Base-by-base conservation (phyloP, 2,113 vertebrate species). In the Cheirogaleus medius region DNA sequence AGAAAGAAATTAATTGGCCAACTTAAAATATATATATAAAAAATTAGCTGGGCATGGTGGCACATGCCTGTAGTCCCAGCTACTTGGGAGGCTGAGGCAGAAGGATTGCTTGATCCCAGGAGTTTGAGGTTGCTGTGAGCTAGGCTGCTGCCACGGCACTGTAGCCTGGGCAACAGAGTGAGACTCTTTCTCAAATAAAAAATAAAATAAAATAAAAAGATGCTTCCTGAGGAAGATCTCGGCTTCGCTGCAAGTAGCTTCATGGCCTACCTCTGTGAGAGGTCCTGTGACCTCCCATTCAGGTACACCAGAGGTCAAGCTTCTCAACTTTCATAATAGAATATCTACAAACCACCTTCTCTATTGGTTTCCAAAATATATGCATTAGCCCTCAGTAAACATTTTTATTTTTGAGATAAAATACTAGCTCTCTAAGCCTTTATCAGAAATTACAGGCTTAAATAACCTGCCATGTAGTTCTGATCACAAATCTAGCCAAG, bases 361-460 rank as follows among this genome's bases (percentile, higher is more conserved):
- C 29, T 87, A 29, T 29, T 56, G 49, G 39, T 56, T 94, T 94
- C 74, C 63, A 90, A 78, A 95, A 68, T 81, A 85, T 86, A 90
- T 39, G 37, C 47, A 92, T 83, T 69, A 78, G 54, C 34, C 76
- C 29, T 93, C 81, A 44, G 56, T 73, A 92, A 95, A 86, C 58
- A 83, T 68, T 68, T 68, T n/a, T 68, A n/a, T 68, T 68, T 34
- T 68, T 34, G 39, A 60, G 60, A 88, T 42, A 91, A 83, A 82
- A 91, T 47, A 77, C 29, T 91, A 85, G 52, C 58, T 91, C 42
- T 91, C 69, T 85, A 92, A 94, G 68, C 44, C 37, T 12, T n/a
- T 88, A 63, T 76, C 56, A 95, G 63, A 94, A 54, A 95, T 84
- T 83, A 76, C 17, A 83, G 15, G 54, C 71, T 96, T 87, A 87